These are phyloP conservation scores for Arizona elegans DNA, from an alignment of 2,113 vertebrate genomes.

Conservation along the genomic window DNA sequence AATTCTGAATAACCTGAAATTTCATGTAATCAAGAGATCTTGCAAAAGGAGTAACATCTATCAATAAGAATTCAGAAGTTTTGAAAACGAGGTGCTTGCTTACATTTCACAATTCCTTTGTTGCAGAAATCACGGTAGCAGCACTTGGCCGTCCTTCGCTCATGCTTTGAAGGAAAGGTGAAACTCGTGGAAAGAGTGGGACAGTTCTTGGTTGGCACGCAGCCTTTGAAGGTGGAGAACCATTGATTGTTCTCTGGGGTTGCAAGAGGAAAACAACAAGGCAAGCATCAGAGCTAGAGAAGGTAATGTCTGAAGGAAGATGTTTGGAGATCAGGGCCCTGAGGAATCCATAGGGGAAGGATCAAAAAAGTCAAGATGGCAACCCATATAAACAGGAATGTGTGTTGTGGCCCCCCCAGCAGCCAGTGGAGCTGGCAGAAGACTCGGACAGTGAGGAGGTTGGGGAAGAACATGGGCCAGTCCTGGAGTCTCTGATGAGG, in stretches of 20 bases:
- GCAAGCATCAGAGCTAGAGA: neutral
- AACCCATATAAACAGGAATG: too few species aligned
- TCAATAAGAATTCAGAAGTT: neutral
- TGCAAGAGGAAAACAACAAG: neutral
- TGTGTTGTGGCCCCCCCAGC: too few species aligned
- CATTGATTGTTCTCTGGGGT: neutral
- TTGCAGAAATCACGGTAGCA: constrained; percentile 6
- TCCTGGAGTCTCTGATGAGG: too few species aligned
- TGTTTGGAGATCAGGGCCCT: neutral
- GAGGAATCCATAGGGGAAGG: too few species aligned
- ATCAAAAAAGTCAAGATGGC: too few species aligned
- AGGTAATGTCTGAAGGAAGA: neutral
- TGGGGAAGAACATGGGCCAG: too few species aligned
- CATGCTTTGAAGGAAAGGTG: neutral
- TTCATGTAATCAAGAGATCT: too few species aligned
- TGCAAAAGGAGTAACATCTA: neutral
- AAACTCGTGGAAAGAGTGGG: neutral
- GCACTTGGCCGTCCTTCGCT: neutral
- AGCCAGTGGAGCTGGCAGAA: too few species aligned
- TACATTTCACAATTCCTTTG: neutral
- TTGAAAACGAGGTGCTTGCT: neutral
- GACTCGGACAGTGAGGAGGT: too few species aligned
- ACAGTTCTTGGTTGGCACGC: neutral
- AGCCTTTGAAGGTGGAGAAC: constrained; percentile 10
- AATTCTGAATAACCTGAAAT: too few species aligned